Base-by-base conservation (phyloP, 2,888 invertebrate genomes). In the Acanthoscelides obtectus region DNA sequence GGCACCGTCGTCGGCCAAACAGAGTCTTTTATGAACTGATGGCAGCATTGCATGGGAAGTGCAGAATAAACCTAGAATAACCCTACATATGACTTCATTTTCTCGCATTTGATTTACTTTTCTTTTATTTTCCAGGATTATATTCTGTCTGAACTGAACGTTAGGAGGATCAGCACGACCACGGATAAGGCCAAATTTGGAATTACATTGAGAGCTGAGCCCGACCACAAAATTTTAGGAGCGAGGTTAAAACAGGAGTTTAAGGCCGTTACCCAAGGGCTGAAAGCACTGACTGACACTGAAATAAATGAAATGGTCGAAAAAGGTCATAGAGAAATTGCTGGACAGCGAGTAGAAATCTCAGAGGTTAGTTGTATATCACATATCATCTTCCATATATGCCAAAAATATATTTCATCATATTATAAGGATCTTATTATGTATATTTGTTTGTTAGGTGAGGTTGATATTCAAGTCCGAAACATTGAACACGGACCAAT, bases 191-290 rank as follows among this genome's bases (percentile, higher is more conserved):
- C 93, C 77, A 94, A 93, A 79, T 99, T 96, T 86, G 97, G 82
- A 2, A 82, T 99, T 22, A 91, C 91, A 3, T 85, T 99, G 69
- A 89, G 93, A 80, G 99, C 98, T 0, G 98, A 99, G 83, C 97
- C 98, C 0, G 97, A 99, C 86, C 96, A 97, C 84, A 97, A 96
- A 86, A 87, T 92, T 25, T 89, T 98, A 17, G 99, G 99, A 0
- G 90, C 92, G 17, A 90, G 97, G 73, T 87, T 98, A 65, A 98
- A 98, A 85, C 92, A 93, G 2, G 94, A 95, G 79, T 96, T 98
- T 79, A 98, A 98, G 86, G 89, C 91, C 22, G 93, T 99, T 0
- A 93, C 92, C 72, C 90, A 91, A 75, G 93, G 90, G 12, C 92
- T 99, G 73, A 95, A 95, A 84, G 88, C 90, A 64, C 87, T 97